phyloP scores from a whole-genome alignment of 2,797 vertebrate genomes.

The Sebastes umbrosus region DNA sequence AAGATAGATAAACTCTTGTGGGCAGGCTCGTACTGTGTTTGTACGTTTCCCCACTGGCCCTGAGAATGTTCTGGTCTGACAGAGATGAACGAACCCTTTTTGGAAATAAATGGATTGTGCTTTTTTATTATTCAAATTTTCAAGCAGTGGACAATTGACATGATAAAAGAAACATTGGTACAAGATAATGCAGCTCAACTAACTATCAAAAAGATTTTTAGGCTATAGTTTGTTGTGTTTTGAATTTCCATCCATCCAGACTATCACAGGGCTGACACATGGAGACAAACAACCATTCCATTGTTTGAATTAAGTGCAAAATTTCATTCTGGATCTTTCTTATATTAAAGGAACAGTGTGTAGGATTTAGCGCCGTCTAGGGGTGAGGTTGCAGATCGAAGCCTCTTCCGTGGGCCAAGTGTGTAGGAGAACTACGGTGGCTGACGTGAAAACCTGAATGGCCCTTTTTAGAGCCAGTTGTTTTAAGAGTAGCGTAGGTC shows the following conservation, averaged over 20 bases:
- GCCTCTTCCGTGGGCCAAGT: too few species aligned
- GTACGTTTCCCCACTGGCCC: neutral
- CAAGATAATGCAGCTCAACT: neutral
- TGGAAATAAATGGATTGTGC: neutral
- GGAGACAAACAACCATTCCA: too few species aligned
- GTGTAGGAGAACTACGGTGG: too few species aligned
- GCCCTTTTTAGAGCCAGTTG: too few species aligned
- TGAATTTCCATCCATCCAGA: neutral
- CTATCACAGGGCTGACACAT: too few species aligned
- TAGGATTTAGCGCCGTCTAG: too few species aligned
- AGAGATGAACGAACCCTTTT: neutral
- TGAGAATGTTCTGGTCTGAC: neutral
- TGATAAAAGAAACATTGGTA: neutral
- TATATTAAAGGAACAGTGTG: too few species aligned
- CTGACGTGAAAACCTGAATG: accelerated
- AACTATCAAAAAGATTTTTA: neutral
- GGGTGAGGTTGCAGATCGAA: too few species aligned
- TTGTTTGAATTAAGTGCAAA: neutral
- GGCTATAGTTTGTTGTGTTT: neutral
- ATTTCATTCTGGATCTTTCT: neutral
- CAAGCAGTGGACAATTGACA: neutral
- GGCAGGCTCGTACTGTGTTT: neutral
- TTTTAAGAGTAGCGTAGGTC: too few species aligned
- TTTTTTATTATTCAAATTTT: neutral
- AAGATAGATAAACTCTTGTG: slow-evolving; percentile 1